A percentile compares a stretch with the other conserved stretches of the same genome.
Conservation (phyloP, 2,888 invertebrate genomes). For the Harmothoe impar region DNA sequence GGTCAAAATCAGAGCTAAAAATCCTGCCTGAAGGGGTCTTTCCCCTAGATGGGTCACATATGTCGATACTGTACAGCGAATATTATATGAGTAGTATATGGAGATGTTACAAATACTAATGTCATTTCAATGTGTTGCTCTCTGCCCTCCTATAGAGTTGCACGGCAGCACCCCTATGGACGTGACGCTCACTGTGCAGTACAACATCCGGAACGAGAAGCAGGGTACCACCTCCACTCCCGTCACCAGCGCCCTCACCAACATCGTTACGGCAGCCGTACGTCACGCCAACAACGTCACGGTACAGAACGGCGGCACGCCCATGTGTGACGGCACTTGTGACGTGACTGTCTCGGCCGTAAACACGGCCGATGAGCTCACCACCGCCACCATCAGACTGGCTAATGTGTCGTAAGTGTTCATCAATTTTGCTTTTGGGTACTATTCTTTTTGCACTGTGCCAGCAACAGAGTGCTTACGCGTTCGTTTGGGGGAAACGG, state of each 20-base stretch:
- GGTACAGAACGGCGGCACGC: background rate
- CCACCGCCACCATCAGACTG: background rate
- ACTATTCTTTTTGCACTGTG: background rate
- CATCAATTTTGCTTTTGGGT: background rate
- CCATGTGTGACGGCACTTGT: constrained; percentile 14
- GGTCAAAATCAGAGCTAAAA: too few relatives aligned
- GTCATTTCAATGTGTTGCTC: too few relatives aligned
- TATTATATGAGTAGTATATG: too few relatives aligned
- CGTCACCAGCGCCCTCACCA: background rate
- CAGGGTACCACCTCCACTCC: background rate
- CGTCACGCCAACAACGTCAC: background rate
- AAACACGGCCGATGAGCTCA: background rate
- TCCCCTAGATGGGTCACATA: too few relatives aligned
- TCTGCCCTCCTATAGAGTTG: background rate
- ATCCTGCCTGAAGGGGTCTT: too few relatives aligned
- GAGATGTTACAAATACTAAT: too few relatives aligned
- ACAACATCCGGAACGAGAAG: background rate
- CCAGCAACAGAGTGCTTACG: background rate
- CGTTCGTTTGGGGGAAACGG: too few relatives aligned
- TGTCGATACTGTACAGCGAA: too few relatives aligned
- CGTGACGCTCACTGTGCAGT: background rate
- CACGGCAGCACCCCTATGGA: background rate
- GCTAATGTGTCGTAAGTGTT: constrained; percentile 49
- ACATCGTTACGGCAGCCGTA: background rate
- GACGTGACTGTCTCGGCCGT: background rate